Evolutionary conservation across 1,140 invertebrate species (phyloP), one percentile per base, ranked within the genome.

Genomic region (Penaeus chinensis): DNA sequence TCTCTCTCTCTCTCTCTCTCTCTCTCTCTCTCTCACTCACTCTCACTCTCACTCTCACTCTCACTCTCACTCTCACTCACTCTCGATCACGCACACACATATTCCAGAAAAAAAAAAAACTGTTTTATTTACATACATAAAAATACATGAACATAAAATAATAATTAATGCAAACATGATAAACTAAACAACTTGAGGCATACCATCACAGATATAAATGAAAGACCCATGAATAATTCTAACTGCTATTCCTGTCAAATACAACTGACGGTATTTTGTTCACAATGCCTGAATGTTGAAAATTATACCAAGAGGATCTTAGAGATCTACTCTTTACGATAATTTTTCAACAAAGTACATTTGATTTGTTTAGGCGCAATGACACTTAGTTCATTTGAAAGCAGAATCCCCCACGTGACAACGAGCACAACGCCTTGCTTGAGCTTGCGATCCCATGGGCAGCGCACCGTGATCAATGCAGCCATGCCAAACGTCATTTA

Each of bases 251-350:
- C 63, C 2, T 66, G 19, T 66, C 63, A 66, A 66, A 66, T n/a
- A 66, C 63, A 66, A 66, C 63, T 66, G n/a, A 66, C 1, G 3
- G 63, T 66, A 66, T 66, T 66, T 66, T 66, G 63, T 66, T 66
- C 63, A 66, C 63, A 66, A 19, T 66, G 63, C n/a, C 63, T 2
- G n/a, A 19, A 66, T 66, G 19, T 66, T 19, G 63, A 66, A 66
- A 66, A 66, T 66, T n/a, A 66, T 66, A n/a, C 63, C 63, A 66
- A 66, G 63, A 66, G 63, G 19, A 66, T 66, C n/a, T 66, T 66
- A n/a, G 63, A 66, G 63, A n/a, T 66, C 63, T 66, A n/a, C 63
- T 66, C n/a, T n/a, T 3, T 66, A 66, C n/a, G 63, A 66, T 66
- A 66, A 32, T 32, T 32, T 1, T 66, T 3, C 63, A 66, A 66